Evolutionary conservation across 1,140 invertebrate species (phyloP), one percentile per base, ranked within the genome.

Genomic region (Hyles euphorbiae): DNA sequence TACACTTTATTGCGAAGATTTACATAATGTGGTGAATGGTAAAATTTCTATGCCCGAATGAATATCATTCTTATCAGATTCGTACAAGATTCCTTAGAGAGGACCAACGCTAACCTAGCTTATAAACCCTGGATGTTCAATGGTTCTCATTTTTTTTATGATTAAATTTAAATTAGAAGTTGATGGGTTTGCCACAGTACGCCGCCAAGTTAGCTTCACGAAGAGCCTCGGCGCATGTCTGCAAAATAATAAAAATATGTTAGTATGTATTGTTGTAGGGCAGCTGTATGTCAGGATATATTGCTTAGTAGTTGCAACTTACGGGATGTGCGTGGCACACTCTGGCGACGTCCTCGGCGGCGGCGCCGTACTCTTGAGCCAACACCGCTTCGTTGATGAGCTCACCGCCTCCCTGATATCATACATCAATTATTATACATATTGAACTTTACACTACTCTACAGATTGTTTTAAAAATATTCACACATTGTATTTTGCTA

Each of bases 251-350:
- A 56, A 63, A 54, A 32, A 45, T 2, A n/a, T 10, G 12, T 48
- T 34, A 8, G 3, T 51, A 52, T 7, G 12, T 3, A 5, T 43
- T 8, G 10, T 32, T 58, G 22, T 22, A 22, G 22, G 22, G 22
- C 0, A 22, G 2, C 22, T 22, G 22, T 22, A 22, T 22, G 22
- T 22, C 22, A 22, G 22, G 22, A 22, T 22, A 22, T 22, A 22
- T 22, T 22, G 22, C 0, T 22, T 22, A 22, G 22, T 22, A 22
- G 22, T 22, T 22, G 7, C 5, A 47, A 92, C 93, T 93, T 92
- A 98, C 97, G 33, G 99, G 99, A 94, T 99, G 99, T 56, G 99
- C 98, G 90, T 99, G 99, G 81, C 99, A 99, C 12, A 98, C 97
- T 76, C 98, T 92, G 11, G 99, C 98, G 70, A 99, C 93, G 90